These are phyloP conservation scores for Mercenaria mercenaria DNA, from an alignment of 1,140 invertebrate species.

Conservation along the genomic window DNA sequence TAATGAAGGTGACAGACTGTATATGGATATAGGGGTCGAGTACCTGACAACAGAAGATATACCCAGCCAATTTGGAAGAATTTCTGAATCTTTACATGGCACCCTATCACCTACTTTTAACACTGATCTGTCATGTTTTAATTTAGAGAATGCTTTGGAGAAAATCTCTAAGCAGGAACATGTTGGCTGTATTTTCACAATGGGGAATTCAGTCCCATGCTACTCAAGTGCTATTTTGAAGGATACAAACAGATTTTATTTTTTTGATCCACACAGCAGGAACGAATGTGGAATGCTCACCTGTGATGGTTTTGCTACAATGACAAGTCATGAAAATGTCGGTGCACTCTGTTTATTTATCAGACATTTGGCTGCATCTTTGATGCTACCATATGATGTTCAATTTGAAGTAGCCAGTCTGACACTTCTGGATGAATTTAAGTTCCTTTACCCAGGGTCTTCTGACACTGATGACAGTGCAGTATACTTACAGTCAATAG, in stretches of 20 bases:
- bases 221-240: constrained; percentile 8
- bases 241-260: not conserved
- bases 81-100: constrained; percentile 1
- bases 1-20: not conserved
- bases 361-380: not conserved
- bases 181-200: not conserved
- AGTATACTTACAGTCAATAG: not conserved
- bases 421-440: not conserved
- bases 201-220: not conserved
- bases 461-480: not conserved
- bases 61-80: not conserved
- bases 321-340: not conserved
- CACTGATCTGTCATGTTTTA: not conserved
- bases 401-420: not conserved
- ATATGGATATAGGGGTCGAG: not conserved
- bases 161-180: not conserved
- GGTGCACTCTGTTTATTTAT: not conserved
- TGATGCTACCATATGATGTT: not conserved
- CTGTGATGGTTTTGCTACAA: not conserved
- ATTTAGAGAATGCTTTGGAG: not conserved
- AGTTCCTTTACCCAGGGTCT: not conserved
- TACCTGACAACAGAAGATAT: not conserved
- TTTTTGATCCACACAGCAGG: constrained; percentile 23
- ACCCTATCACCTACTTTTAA: not conserved
- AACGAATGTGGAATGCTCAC: constrained; percentile 10